These are phyloP conservation scores for Campylomormyrus numenius DNA, from an alignment of 2,113 vertebrate genomes.

Conservation along the genomic window DNA sequence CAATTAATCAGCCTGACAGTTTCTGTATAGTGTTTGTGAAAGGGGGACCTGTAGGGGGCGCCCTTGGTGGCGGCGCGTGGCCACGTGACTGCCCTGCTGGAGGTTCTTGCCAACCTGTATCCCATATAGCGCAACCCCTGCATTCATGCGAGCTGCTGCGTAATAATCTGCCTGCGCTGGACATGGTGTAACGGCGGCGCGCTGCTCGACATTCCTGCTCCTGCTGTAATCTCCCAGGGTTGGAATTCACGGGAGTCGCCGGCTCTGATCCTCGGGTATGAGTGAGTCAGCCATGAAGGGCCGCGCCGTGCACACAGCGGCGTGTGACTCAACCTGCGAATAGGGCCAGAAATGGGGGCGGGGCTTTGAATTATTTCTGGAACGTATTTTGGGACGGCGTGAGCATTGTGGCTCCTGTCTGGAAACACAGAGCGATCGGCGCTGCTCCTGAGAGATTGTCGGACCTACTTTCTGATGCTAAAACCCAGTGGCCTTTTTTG, in stretches of 20 bases:
- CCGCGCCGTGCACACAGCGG: background rate
- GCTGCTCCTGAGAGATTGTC: background rate
- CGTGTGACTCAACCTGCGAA: background rate
- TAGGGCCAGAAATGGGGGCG: background rate
- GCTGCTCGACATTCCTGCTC: background rate
- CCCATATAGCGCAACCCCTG: background rate
- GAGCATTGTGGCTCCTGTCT: background rate
- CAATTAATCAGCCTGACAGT: background rate
- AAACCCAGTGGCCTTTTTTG: background rate
- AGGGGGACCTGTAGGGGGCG: background rate
- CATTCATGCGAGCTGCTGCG: background rate
- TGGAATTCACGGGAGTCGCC: background rate
- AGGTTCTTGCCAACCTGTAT: background rate
- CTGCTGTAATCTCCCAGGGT: background rate
- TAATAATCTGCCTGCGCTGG: background rate
- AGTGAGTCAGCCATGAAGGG: background rate
- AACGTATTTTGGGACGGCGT: constrained; percentile 4
- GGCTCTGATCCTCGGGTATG: background rate
- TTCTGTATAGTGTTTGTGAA: background rate
- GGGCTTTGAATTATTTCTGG: background rate
- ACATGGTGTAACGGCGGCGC: background rate
- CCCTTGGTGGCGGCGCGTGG: background rate
- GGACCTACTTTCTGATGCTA: constrained; percentile 3
- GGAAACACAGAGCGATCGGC: background rate
- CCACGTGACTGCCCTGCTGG: background rate